Conservation (phyloP, 2,888 invertebrate species). For the Sepiola atlantica region DNA sequence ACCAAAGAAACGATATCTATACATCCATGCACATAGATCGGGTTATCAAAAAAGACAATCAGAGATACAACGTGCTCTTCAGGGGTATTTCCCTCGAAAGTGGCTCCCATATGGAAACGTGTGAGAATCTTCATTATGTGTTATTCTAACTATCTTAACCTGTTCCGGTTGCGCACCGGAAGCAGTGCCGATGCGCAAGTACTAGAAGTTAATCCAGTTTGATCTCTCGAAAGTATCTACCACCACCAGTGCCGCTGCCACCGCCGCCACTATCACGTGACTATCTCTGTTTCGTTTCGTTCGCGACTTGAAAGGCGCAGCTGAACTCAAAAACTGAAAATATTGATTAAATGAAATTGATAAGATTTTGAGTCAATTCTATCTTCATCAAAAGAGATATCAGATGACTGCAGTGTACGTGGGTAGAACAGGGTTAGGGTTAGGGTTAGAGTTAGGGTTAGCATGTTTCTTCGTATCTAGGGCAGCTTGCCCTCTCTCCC, state of each 20-base stretch:
- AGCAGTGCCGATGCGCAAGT: neutral
- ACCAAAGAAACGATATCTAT: neutral
- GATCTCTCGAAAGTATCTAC: neutral
- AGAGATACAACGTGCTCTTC: neutral
- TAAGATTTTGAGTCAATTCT: slow-evolving; percentile 10
- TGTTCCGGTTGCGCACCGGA: neutral
- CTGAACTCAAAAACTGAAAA: neutral
- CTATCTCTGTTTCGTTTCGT: neutral
- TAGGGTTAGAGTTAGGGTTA: too few species aligned
- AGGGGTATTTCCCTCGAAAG: neutral
- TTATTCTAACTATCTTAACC: neutral
- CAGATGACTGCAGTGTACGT: neutral
- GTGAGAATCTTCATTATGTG: neutral
- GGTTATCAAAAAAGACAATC: neutral
- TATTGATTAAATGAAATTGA: neutral
- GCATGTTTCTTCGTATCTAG: too few species aligned
- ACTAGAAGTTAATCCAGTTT: neutral
- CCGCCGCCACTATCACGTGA: neutral
- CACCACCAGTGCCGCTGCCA: too few species aligned
- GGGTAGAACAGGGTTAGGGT: too few species aligned
- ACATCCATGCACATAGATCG: neutral
- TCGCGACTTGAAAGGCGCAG: neutral
- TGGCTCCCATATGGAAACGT: neutral
- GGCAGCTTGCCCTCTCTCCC: neutral
- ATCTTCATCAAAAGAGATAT: neutral